Percentiles rank a stretch among this genome's conserved stretches.
These are phyloP conservation scores for Cryptoblepharus egeriae DNA, from an alignment of 2,797 vertebrate species.

Conservation along the genomic window DNA sequence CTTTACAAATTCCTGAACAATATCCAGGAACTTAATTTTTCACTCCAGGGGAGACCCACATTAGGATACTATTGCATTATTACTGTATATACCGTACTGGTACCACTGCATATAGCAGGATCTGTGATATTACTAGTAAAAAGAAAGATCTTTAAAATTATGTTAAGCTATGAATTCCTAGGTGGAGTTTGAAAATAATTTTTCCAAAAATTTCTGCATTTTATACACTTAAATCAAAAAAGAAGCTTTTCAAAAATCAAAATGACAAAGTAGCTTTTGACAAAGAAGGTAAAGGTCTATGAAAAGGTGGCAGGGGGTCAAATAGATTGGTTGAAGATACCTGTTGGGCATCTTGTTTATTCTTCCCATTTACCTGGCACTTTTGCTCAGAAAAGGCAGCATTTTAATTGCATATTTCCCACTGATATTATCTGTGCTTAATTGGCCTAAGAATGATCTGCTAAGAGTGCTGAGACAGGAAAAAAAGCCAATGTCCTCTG, in stretches of 20 bases:
- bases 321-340: background rate
- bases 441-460: constrained; percentile 8
- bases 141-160: background rate
- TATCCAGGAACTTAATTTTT: background rate
- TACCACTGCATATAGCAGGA: too few species aligned
- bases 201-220: background rate
- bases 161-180: background rate
- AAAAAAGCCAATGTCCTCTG: constrained; percentile 1
- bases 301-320: background rate
- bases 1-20: background rate
- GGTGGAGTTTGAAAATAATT: too few species aligned
- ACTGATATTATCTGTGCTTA: background rate
- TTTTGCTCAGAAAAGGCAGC: constrained; percentile 11
- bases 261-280: background rate
- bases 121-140: background rate
- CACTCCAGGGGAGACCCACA: background rate
- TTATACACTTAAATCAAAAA: background rate
- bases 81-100: too few species aligned
- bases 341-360: constrained; percentile 13
- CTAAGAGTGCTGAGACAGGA: background rate
- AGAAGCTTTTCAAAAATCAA: background rate
- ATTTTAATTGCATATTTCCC: constrained; percentile 20
- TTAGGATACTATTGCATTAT: background rate
- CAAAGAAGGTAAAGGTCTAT: background rate
- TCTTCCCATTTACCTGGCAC: background rate